Evolutionary conservation across 2,888 invertebrate genomes (phyloP), one percentile per base, ranked within the genome.

Genomic region (Ophion ventricosus): DNA sequence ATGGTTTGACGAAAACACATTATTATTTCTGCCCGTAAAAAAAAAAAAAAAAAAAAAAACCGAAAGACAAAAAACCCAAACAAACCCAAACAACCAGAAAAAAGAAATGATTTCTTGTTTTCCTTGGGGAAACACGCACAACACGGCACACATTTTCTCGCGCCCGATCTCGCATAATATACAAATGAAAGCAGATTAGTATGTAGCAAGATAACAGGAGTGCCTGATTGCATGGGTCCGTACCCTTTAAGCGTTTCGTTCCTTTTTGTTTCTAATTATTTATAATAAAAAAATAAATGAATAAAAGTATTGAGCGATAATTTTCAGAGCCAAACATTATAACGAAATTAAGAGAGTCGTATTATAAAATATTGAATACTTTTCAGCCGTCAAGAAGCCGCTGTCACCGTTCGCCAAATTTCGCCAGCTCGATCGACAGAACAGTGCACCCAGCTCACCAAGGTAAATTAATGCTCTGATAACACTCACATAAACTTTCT

Each of bases 361-460:
- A 83, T 66, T 80, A 67, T 80, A 80, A 35, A 80, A 63, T 40
- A 74, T 81, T 82, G 43, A 77, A 84, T 69, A 56, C 63, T 86
- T 54, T 93, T 89, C 92, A 93, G 93, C 89, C 85, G 88, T 90
- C 83, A 92, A 90, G 93, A 97, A 96, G 93, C 96, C 96, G 88
- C 95, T 96, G 92, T 97, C 98, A 90, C 97, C 98, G 87, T 98
- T 98, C 94, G 96, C 97, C 92, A 98, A 98, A 95, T 98, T 98
- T 95, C 96, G 97, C 93, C 97, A 98, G 95, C 95, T 98, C 94
- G 98, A 98, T 94, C 96, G 96, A 93, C 97, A 97, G 94, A 97
- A 96, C 94, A 97, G 97, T 90, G 95, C 95, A 91, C 95, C 96
- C 92, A 94, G 94, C 90, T 95, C 95, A 91, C 96, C 97, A 94